Evolutionary conservation across 2,797 vertebrate genomes (phyloP).

Genomic region (Megaceryle alcyon): DNA sequence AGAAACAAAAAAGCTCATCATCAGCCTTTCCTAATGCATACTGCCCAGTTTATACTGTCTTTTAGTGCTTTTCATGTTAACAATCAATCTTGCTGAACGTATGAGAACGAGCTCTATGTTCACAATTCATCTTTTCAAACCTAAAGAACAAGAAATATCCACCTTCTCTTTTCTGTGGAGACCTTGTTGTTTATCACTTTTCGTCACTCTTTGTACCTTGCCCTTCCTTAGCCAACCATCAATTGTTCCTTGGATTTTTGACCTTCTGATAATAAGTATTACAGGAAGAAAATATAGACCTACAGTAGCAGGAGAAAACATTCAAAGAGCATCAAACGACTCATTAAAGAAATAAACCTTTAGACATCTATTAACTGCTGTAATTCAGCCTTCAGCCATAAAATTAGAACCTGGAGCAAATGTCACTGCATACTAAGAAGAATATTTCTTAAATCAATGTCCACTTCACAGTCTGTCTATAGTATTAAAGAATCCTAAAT

Average conservation of each 20-base stretch:
- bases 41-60: neutral
- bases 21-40: neutral
- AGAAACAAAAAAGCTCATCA: neutral
- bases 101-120: neutral
- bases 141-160: neutral
- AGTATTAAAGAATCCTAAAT: neutral
- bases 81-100: neutral
- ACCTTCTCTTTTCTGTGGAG: neutral
- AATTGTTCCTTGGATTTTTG: slow-evolving; percentile 47
- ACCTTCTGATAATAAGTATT: slow-evolving; percentile 20
- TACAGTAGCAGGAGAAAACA: neutral
- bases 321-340: neutral
- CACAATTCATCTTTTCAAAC: neutral
- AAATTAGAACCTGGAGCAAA: neutral
- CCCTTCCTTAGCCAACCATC: slow-evolving; percentile 46
- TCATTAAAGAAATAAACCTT: neutral
- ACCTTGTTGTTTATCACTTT: neutral
- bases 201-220: slow-evolving; percentile 39
- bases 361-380: neutral
- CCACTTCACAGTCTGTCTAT: neutral
- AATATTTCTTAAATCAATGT: neutral
- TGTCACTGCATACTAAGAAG: neutral
- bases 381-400: neutral
- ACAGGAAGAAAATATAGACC: neutral
- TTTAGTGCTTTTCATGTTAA: neutral